Base-by-base conservation (phyloP, 2,888 invertebrate species). In the Dermolepida albohirtum region DNA sequence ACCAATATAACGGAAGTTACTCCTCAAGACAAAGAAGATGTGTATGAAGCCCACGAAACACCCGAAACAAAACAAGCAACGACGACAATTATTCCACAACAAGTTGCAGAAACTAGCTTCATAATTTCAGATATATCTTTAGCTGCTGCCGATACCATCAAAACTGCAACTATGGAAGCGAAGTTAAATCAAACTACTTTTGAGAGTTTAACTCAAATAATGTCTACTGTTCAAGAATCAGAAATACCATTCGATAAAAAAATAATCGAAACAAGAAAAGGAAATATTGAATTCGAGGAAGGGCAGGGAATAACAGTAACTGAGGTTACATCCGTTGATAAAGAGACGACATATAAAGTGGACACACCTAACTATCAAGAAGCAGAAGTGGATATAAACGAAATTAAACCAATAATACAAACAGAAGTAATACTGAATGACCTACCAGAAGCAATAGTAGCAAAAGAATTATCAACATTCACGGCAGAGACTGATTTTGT, bases 251-350 rank as follows among this genome's bases (percentile, higher is more conserved):
- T 87, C 68, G 82, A 83, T 55, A 78, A 82, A 74, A 74, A 80
- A 63, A 76, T 78, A 68, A 74, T 84, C 8, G 80, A 82, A 62
- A 74, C 75, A 0, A 84, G 82, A 71, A 80, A 80, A 66, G 85
- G 85, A n/a, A 80, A 81, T 54, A 68, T 85, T 14, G 78, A 78
- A 8, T 78, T 86, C 65, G 82, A 81, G 65, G 83, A 84, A 74
- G 84, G 82, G 14, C 80, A 81, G 71, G 80, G 83, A 22, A 75
- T 85, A n/a, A 79, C 80, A 0, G 76, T 88, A 0, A 87, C 82
- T 39, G 86, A 88, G 82, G 79, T 85, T 34, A 82, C 84, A 68
- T 77, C 81, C 50, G 85, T 85, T 74, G 87, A 88, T 76, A 81
- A 77, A 64, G 86, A 86, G 77, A 77, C 80, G 47, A 68, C 75